Conservation (phyloP, 2,113 vertebrate genomes). For the Antennarius striatus region DNA sequence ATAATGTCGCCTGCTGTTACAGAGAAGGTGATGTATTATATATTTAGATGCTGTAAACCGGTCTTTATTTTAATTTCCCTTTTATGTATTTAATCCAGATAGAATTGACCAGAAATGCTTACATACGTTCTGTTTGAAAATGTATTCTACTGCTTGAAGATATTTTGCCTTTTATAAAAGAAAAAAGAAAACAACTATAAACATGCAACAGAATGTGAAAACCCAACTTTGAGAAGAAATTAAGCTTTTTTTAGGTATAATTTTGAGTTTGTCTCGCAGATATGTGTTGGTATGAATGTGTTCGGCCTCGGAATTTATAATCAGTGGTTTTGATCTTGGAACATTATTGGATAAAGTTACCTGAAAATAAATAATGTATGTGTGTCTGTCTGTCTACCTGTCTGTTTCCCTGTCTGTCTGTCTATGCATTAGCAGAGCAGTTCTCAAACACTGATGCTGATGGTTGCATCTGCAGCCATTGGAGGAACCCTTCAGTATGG, state of each 20-base stretch:
- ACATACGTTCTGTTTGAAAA: neutral
- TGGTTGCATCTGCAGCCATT: conserved; percentile 85
- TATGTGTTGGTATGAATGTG: neutral
- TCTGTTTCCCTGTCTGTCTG: too few species aligned
- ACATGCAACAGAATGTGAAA: neutral
- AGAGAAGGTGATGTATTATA: conserved; percentile 52
- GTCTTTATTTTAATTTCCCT: too few species aligned
- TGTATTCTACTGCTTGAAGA: neutral
- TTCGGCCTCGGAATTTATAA: too few species aligned
- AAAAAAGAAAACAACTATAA: too few species aligned
- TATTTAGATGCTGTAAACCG: too few species aligned
- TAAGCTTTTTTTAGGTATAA: neutral
- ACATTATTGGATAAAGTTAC: neutral
- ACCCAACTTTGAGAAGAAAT: neutral
- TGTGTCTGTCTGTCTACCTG: neutral
- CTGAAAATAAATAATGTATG: neutral
- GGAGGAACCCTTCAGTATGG: conserved; percentile 94
- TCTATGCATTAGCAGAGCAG: conserved; percentile 61
- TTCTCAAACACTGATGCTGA: conserved; percentile 81
- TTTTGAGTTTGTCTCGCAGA: neutral
- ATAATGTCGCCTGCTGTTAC: conserved; percentile 40
- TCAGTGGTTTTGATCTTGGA: too few species aligned
- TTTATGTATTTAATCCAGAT: neutral
- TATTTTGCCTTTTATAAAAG: too few species aligned
- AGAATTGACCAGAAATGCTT: neutral